These are phyloP conservation scores for Amazona vittata DNA, from an alignment of 2,113 vertebrate species.

Conservation along the genomic window DNA sequence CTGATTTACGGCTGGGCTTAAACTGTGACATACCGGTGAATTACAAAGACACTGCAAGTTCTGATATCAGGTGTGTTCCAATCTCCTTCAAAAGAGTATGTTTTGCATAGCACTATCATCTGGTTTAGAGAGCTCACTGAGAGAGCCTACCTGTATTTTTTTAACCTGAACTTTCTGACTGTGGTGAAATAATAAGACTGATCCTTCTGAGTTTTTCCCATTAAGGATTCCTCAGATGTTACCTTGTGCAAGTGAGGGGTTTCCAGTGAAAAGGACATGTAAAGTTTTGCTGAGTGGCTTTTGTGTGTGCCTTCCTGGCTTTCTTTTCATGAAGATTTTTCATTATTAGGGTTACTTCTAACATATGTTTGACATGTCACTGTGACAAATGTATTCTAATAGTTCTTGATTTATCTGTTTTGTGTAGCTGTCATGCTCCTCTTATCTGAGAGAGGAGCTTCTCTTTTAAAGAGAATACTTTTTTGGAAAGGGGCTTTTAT, in stretches of 20 bases:
- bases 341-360: background rate
- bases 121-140: background rate
- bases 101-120: background rate
- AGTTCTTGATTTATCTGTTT: background rate
- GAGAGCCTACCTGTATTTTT: background rate
- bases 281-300: background rate
- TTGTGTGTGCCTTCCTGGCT: background rate
- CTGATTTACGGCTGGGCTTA: no score
- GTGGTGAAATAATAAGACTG: background rate
- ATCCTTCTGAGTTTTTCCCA: background rate
- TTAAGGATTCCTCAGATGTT: background rate
- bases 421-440: background rate
- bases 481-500: background rate
- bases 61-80: background rate
- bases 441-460: background rate
- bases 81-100: rapidly evolving
- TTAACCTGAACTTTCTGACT: background rate
- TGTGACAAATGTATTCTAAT: background rate
- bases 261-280: background rate
- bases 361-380: background rate
- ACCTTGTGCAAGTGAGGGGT: background rate
- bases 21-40: background rate
- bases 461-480: background rate
- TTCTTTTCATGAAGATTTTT: background rate
- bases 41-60: background rate